Percentiles rank a stretch among this genome's conserved stretches.
phyloP scores from a whole-genome alignment of 2,797 vertebrate genomes.

The Anguilla marmorata region DNA sequence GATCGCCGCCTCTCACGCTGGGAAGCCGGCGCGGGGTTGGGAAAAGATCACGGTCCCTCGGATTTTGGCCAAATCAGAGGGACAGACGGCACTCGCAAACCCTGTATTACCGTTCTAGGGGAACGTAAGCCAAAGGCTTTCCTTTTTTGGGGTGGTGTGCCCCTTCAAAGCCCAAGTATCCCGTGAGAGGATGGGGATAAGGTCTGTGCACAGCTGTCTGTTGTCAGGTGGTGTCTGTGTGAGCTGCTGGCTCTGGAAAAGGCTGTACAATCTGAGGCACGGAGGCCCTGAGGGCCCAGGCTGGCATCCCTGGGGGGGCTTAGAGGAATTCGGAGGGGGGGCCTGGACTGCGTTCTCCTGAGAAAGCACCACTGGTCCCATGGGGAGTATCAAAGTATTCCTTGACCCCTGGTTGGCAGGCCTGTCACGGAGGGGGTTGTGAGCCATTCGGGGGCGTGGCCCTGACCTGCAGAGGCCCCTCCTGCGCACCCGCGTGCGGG shows the following conservation, averaged over 20 bases:
- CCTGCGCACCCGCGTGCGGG: constrained; percentile 30
- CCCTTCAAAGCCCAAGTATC: not conserved
- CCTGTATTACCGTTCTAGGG: not conserved
- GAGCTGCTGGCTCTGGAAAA: not conserved
- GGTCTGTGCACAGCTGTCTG: not conserved
- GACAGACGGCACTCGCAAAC: not conserved
- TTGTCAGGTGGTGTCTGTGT: not conserved
- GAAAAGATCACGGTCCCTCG: not conserved
- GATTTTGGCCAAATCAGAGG: not conserved
- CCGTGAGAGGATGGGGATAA: not conserved
- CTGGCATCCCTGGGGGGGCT: not conserved
- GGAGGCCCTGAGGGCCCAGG: not conserved
- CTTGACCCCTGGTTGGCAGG: constrained; percentile 31
- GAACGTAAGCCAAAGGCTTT: not conserved
- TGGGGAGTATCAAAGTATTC: constrained; percentile 26
- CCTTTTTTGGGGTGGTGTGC: not conserved
- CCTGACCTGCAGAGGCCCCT: constrained; percentile 14
- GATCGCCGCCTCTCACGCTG: not conserved
- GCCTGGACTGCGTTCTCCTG: constrained; percentile 9
- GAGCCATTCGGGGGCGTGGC: not conserved
- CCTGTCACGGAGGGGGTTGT: constrained; percentile 36
- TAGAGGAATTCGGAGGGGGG: not conserved
- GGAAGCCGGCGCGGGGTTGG: not conserved
- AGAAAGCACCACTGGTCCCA: constrained; percentile 29
- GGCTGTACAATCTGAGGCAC: not conserved